phyloP scores from a whole-genome alignment of 2,113 vertebrate genomes.

The Corvus hawaiiensis region DNA sequence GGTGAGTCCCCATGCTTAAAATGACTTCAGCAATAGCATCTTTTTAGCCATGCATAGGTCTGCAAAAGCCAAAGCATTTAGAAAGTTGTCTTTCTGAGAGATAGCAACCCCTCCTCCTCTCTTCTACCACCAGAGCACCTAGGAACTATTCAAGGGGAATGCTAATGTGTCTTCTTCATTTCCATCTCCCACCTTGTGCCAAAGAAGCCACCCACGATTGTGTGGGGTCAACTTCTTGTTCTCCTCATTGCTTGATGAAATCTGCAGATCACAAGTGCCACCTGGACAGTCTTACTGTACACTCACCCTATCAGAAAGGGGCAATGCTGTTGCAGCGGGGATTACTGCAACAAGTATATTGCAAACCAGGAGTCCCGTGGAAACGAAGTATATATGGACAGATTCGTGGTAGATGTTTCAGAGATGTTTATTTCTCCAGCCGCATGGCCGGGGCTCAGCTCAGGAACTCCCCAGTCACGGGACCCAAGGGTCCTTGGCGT shows the following conservation, averaged over 20 bases:
- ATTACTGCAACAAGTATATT: no score
- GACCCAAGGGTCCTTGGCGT: no score
- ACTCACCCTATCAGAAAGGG: not conserved
- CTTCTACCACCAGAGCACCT: not conserved
- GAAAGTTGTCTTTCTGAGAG: not conserved
- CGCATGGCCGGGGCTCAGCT: no score
- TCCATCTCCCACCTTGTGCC: not conserved
- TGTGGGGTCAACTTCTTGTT: not conserved
- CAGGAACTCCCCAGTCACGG: no score
- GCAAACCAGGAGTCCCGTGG: no score
- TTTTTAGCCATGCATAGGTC: not conserved
- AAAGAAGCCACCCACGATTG: not conserved
- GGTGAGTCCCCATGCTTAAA: not conserved
- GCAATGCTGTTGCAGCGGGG: not conserved
- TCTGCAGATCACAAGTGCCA: not conserved
- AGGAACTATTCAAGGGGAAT: not conserved
- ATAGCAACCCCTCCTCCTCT: not conserved
- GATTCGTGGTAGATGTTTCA: no score
- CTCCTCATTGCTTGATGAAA: not conserved
- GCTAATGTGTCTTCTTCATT: not conserved
- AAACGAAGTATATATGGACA: no score
- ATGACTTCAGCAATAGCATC: not conserved
- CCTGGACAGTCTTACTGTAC: no score
- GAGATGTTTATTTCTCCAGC: no score
- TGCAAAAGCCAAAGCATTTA: not conserved